Base-by-base conservation (phyloP, 2,888 invertebrate species). In the Macrosiphum euphorbiae region DNA sequence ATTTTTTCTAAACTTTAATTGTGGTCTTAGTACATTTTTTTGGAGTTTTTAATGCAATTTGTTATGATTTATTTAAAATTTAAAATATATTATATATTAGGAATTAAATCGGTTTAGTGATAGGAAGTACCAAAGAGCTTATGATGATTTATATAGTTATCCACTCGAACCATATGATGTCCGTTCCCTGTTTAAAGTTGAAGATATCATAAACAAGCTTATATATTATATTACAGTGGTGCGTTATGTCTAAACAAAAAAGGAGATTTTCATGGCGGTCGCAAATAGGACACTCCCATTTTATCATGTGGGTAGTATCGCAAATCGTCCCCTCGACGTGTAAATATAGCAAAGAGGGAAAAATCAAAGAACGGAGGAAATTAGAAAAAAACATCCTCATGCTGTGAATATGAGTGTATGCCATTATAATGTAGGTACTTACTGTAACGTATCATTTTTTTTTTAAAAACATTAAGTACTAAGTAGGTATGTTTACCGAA, bases 221-320 rank as follows among this genome's bases (percentile, higher is more conserved):
- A 58, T 58, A 35, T 13, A 24, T 26, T 58, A 35, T 13, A 24
- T 26, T 52, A 24, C 8, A 41, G 24, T 44, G 44, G 26, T 47
- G 41, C 52, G n/a, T 58, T 55, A 11, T 13, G 47, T 41, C 87
- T 28, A 61, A 92, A 52, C 52, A 52, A 88, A 55, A 92, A 52
- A 52, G 61, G 47, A 88, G 41, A 92, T 85, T 90, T 93, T 85
- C 89, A 93, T 93, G 93, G 93, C 93, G 93, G 89, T 20, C 85
- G 58, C 61, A 55, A 88, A 92, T 90, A 85, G 93, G 93, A 93
- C 93, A 93, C 93, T 90, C 93, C 93, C 93, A 90, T 93, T 93
- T 85, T 24, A 90, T 93, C 84, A 55, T 78, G 92, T 78, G 92
- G 92, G 88, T 92, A 87, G 92, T 92, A 67, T 88, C 78, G 44